A percentile compares a stretch with the other conserved stretches of the same genome.
Evolutionary conservation across 2,797 vertebrate genomes (phyloP).

Genomic region (Hirundo rustica): DNA sequence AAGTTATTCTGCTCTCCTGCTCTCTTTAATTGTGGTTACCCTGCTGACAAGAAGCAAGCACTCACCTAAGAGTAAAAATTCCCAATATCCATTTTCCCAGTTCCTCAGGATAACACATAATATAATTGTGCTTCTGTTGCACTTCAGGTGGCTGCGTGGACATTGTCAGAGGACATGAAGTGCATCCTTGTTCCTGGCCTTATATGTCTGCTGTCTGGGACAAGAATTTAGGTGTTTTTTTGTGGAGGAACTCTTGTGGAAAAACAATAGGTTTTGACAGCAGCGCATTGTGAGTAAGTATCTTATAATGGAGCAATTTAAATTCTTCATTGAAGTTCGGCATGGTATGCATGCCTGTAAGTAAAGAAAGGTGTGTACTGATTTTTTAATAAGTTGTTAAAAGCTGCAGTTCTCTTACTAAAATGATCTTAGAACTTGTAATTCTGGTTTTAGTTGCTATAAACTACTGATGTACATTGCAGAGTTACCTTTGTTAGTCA

Average conservation of each 20-base stretch:
- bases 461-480: not conserved
- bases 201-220: not conserved
- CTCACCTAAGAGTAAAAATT: not conserved
- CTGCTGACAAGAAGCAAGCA: not conserved
- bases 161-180: rapidly evolving
- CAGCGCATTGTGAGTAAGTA: not conserved
- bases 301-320: not conserved
- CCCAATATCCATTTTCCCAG: not conserved
- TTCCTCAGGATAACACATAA: not conserved
- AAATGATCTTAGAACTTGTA: not conserved
- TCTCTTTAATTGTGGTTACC: not conserved
- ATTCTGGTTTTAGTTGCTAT: not conserved
- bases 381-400: not conserved
- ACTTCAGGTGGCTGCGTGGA: not conserved
- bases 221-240: not conserved
- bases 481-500: not conserved
- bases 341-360: not conserved
- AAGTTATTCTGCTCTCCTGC: not conserved
- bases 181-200: not conserved
- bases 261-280: not conserved
- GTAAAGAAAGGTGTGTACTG: not conserved
- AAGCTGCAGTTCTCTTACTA: not conserved
- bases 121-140: not conserved
- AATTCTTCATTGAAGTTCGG: not conserved
- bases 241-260: not conserved